Evolutionary conservation across 2,113 vertebrate genomes (phyloP), one percentile per base, ranked within the genome.

Genomic region (Gallinago jamesoni): DNA sequence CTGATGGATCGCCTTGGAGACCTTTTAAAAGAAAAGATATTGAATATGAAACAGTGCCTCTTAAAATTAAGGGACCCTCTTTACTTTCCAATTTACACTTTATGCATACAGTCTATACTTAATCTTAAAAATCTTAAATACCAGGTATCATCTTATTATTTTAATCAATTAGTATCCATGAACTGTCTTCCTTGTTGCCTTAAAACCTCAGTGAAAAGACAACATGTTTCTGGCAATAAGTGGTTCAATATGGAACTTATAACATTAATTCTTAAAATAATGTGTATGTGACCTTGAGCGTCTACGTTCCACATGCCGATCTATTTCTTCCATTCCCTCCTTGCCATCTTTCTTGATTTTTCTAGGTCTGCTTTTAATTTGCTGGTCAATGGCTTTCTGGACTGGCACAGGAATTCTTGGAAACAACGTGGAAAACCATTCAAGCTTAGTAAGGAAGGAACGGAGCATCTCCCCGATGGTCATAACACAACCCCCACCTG

Each of bases 341-440:
- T 98, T 98, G 41, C 96, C 91, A 15, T 99, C 99, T 92, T 99
- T 99, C 96, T 98, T 98, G 45, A 99, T 97, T 97, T 99, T 99
- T 60, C 99, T 98, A 68, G 99, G 99, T 93, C 99, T 98, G 39
- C 98, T 98, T 98, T 99, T 99, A 94, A 99, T 99, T 94, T 99
- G 99, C 91, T 99, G 99, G 97, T 99, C 99, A 69, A 99, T 99
- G 57, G 98, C 97, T 97, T 99, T 99, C 98, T 99, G 99, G 82
- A 99, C 99, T 56, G 99, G 99, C 93, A 99, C 99, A 17, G 99
- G 99, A 97, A 99, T 99, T 92, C 99, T 99, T 70, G 99, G 99
- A 84, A 99, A 99, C 90, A 99, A 97, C 0, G 99, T 99, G 91
- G 99, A 99, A 97, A 99, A 99, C 99, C 99, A 99, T 95, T 99